A percentile compares a stretch with the other conserved stretches of the same genome.
phyloP scores from a whole-genome alignment of 1,140 invertebrate species.

The Kradibia gibbosae region DNA sequence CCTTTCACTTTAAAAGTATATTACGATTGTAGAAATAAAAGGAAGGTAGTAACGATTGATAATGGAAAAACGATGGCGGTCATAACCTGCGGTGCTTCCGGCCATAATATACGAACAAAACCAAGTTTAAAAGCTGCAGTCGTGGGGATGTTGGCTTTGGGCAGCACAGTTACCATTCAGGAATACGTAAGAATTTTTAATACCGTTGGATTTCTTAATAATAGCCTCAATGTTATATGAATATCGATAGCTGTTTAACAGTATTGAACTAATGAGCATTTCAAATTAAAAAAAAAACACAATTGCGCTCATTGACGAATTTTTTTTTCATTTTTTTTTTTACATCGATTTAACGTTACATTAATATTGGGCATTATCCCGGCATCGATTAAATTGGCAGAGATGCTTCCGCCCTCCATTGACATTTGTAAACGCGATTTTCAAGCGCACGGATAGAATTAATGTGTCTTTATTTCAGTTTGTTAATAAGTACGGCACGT shows the following conservation, averaged over 20 bases:
- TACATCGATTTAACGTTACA: no score
- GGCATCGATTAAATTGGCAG: no score
- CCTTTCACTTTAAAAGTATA: background rate
- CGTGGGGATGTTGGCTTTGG: conserved; percentile 83
- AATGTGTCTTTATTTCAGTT: conserved; percentile 61
- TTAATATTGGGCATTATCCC: no score
- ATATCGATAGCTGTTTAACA: no score
- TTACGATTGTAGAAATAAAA: conserved; percentile 56
- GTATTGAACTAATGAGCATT: no score
- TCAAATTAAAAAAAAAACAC: no score
- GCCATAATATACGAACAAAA: conserved; percentile 83
- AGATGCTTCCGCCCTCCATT: no score
- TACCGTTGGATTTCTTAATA: conserved; percentile 28
- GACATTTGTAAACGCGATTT: no score
- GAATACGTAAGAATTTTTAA: conserved; percentile 76
- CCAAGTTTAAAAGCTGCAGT: conserved; percentile 83
- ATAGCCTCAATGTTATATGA: no score
- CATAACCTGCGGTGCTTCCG: conserved; percentile 86
- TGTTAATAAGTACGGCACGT: conserved; percentile 78
- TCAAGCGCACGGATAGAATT: no score
- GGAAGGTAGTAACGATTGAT: conserved; percentile 61
- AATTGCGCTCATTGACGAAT: no score
- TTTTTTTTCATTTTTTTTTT: no score
- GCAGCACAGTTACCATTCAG: conserved; percentile 80
- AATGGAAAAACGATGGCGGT: conserved; percentile 73